Conservation (phyloP, 2,113 vertebrate genomes). For the Forbesichthys papilliferus region DNA sequence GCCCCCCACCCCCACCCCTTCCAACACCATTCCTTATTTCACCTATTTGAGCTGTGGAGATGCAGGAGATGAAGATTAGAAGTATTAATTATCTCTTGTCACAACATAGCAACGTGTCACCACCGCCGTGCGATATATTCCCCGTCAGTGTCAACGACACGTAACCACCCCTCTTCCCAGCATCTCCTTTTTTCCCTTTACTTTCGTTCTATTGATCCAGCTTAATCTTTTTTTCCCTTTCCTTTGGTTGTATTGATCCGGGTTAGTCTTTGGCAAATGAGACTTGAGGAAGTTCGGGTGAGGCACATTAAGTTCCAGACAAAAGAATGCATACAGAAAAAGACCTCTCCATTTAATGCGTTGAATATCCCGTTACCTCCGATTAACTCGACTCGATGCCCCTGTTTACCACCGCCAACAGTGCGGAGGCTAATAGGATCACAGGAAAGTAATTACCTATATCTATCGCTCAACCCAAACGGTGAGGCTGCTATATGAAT, state of each 20-base stretch:
- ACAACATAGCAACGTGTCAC: slow-evolving; percentile 41
- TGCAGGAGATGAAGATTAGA: slow-evolving; percentile 36
- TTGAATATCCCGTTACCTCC: slow-evolving; percentile 24
- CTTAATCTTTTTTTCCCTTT: background rate
- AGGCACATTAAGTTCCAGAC: background rate
- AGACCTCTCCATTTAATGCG: background rate
- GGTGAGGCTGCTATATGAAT: slow-evolving; percentile 52
- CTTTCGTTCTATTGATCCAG: slow-evolving; percentile 9
- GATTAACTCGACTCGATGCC: slow-evolving; percentile 40
- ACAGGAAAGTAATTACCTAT: slow-evolving; percentile 53
- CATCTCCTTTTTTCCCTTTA: slow-evolving; percentile 10
- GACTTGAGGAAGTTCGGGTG: background rate
- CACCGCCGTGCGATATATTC: slow-evolving; percentile 36
- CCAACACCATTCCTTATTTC: slow-evolving; percentile 15
- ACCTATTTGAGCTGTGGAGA: slow-evolving; percentile 27
- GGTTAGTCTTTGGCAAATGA: background rate
- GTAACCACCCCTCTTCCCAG: slow-evolving; percentile 26
- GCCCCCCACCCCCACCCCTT: slow-evolving; percentile 10
- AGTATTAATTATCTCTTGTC: slow-evolving; percentile 47
- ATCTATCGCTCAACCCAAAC: slow-evolving; percentile 51
- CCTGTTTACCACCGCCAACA: slow-evolving; percentile 45
- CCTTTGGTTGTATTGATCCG: slow-evolving; percentile 8
- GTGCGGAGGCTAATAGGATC: slow-evolving; percentile 43
- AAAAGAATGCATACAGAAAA: background rate
- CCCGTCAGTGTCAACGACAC: slow-evolving; percentile 24